Evolutionary conservation across 2,113 vertebrate species (phyloP).

Genomic region (Anser brachyrhynchus): DNA sequence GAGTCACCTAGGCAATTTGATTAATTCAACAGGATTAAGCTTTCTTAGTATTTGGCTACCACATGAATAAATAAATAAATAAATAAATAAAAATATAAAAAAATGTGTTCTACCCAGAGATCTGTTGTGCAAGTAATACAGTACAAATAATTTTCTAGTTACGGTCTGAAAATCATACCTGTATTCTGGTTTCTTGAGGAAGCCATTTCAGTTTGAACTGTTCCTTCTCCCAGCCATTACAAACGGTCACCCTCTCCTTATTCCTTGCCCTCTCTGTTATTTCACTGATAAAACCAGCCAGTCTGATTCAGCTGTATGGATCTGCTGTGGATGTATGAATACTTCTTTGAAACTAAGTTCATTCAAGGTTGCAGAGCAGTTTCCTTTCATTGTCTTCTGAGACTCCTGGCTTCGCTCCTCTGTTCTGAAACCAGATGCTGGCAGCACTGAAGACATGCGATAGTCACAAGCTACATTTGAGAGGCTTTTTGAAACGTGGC

Average conservation of each 20-base stretch:
- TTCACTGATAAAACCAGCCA: not conserved
- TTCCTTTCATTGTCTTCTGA: conserved; percentile 41
- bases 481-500: not conserved
- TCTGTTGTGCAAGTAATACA: not conserved
- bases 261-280: not conserved
- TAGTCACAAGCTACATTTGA: not conserved
- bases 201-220: not conserved
- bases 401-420: conserved; percentile 1
- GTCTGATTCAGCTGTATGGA: not conserved
- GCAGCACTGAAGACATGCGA: not conserved
- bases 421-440: conserved; percentile 14
- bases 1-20: not conserved
- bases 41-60: not conserved
- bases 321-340: not conserved
- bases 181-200: not conserved
- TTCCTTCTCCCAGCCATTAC: not conserved
- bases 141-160: not conserved
- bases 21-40: conserved; percentile 19
- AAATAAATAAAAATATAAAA: too few species aligned
- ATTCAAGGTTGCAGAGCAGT: conserved; percentile 13
- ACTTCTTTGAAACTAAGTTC: conserved; percentile 23
- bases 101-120: not conserved
- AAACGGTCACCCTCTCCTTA: not conserved
- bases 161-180: not conserved
- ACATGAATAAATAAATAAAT: not conserved